A percentile compares a stretch with the other conserved stretches of the same genome.
These are phyloP conservation scores for Tauraco erythrolophus DNA, from an alignment of 2,113 vertebrate species.

Conservation along the genomic window DNA sequence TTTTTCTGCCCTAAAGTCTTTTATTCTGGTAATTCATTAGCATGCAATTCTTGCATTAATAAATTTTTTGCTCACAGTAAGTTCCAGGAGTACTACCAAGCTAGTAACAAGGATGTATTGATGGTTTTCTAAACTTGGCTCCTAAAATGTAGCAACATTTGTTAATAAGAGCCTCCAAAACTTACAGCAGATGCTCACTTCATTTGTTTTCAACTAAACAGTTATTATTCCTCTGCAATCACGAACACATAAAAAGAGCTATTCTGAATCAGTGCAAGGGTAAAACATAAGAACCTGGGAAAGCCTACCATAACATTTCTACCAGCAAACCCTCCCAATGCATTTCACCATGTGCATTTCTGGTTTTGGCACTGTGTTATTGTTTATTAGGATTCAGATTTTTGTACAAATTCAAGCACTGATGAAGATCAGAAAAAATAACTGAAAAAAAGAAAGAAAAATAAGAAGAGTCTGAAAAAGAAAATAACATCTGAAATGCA, in stretches of 20 bases:
- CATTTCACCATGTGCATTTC: fast-evolving
- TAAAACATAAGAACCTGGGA: not conserved
- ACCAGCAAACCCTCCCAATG: not conserved
- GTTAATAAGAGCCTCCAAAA: not conserved
- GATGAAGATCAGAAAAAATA: not conserved
- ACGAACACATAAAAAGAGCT: not conserved
- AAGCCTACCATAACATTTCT: not conserved
- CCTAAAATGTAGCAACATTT: not conserved
- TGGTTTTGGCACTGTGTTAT: not conserved
- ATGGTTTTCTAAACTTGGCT: not conserved
- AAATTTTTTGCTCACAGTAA: not conserved
- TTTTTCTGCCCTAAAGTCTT: not conserved
- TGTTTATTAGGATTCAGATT: not conserved
- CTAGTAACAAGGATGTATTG: not conserved
- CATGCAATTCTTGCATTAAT: not conserved
- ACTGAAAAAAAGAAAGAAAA: not conserved
- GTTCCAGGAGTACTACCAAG: not conserved
- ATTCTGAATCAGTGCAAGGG: not conserved
- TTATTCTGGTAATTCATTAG: not conserved
- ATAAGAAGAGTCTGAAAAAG: not conserved
- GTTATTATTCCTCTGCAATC: not conserved
- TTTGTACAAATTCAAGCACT: not conserved
- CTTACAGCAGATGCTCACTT: not conserved
- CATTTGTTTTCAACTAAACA: not conserved
- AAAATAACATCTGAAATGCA: not conserved